These are phyloP conservation scores for Pachyrhynchus sulphureomaculatus DNA, from an alignment of 1,140 invertebrate genomes.

Conservation along the genomic window DNA sequence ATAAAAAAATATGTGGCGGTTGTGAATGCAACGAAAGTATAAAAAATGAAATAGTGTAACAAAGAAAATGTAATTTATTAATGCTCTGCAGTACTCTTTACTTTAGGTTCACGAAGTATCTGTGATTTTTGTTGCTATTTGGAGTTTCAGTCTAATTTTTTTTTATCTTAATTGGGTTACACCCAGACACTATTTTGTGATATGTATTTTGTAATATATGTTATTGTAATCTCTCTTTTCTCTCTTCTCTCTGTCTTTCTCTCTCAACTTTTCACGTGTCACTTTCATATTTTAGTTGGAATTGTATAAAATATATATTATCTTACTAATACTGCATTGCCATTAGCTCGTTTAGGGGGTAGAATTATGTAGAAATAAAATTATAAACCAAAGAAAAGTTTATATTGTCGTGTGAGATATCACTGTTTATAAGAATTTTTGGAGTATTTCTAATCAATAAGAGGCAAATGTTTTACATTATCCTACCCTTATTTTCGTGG, in stretches of 20 bases:
- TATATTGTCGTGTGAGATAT: neutral
- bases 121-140: slow-evolving; percentile 41
- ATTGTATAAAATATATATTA: neutral
- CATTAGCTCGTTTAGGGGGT: slow-evolving; percentile 1
- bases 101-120: slow-evolving; percentile 38
- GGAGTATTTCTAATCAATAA: neutral
- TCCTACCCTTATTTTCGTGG: neutral
- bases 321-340: slow-evolving; percentile 8
- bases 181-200: slow-evolving; percentile 44
- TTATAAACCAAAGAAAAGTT: slow-evolving; percentile 3
- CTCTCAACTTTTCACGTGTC: slow-evolving; percentile 15
- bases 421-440: neutral
- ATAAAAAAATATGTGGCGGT: slow-evolving; percentile 19
- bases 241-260: slow-evolving; percentile 18
- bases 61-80: slow-evolving; percentile 13
- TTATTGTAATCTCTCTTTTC: slow-evolving; percentile 37
- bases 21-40: slow-evolving; percentile 25
- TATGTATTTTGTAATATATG: slow-evolving; percentile 44
- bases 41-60: slow-evolving; percentile 3
- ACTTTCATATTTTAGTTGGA: slow-evolving; percentile 11
- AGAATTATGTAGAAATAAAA: slow-evolving; percentile 1
- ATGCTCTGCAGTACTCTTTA: slow-evolving; percentile 26
- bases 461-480: neutral
- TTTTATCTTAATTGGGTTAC: slow-evolving; percentile 36
- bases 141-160: slow-evolving; percentile 30